These are phyloP conservation scores for Scaptomyza reducta DNA, from an alignment of 2,888 invertebrate genomes.

Conservation along the genomic window DNA sequence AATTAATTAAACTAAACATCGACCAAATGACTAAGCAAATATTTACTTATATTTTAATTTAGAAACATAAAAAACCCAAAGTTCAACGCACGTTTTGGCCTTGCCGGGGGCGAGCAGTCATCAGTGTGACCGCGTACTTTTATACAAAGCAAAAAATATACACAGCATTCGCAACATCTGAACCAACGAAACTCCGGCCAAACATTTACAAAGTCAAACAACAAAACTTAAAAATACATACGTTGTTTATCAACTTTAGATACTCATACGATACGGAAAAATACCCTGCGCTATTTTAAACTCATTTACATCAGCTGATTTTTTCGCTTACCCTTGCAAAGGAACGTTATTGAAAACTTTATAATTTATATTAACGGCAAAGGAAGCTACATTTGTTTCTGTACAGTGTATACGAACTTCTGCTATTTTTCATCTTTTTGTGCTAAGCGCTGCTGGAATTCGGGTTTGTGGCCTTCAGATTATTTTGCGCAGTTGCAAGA, in stretches of 20 bases:
- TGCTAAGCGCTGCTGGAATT: neutral
- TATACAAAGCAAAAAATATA: constrained; percentile 14
- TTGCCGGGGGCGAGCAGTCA: constrained; percentile 32
- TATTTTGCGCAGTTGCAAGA: constrained; percentile 39
- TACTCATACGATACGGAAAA: neutral
- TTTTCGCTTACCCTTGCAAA: no score
- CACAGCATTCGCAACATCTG: constrained; percentile 32
- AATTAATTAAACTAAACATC: constrained; percentile 60
- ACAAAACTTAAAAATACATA: constrained; percentile 12
- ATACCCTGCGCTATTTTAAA: neutral
- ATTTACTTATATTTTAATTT: constrained; percentile 40
- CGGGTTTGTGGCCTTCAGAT: constrained; percentile 7
- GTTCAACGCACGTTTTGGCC: constrained; percentile 70
- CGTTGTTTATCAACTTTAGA: neutral
- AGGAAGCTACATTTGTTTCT: no score
- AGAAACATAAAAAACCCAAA: constrained; percentile 38
- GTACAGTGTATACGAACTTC: neutral
- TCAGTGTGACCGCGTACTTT: constrained; percentile 22
- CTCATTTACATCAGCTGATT: neutral
- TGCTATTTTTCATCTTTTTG: neutral
- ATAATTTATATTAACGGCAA: no score
- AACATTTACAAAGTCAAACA: constrained; percentile 31
- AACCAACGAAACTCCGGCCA: constrained; percentile 21
- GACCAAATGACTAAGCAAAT: constrained; percentile 60
- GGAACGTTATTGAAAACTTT: no score